phyloP scores from a whole-genome alignment of 2,888 invertebrate species.

The Meganola albula region DNA sequence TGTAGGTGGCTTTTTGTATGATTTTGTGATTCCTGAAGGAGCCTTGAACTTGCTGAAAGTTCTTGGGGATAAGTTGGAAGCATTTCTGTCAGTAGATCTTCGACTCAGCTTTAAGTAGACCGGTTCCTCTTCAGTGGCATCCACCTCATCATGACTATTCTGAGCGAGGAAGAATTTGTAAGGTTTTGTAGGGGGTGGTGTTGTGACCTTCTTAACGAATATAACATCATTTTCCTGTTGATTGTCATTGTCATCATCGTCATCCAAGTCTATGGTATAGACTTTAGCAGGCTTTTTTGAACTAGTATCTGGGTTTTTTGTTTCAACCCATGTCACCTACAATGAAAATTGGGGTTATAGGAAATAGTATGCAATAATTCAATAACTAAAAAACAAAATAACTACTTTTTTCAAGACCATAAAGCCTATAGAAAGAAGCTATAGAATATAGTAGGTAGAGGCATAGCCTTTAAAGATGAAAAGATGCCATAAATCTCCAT shows the following conservation, averaged over 20 bases:
- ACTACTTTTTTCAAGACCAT: too few species aligned
- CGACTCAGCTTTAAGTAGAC: slow-evolving; percentile 46
- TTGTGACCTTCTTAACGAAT: slow-evolving; percentile 53
- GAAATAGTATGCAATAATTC: too few species aligned
- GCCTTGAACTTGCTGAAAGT: slow-evolving; percentile 53
- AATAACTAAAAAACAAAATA: too few species aligned
- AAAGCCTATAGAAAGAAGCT: too few species aligned
- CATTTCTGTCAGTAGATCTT: slow-evolving; percentile 42
- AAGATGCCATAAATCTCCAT: too few species aligned
- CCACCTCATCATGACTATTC: slow-evolving; percentile 30
- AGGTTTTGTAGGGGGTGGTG: slow-evolving; percentile 45
- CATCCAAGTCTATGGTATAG: slow-evolving; percentile 55
- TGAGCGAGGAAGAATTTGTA: slow-evolving; percentile 46
- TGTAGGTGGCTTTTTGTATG: slow-evolving; percentile 50
- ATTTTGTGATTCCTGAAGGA: slow-evolving; percentile 55
- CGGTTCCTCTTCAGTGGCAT: slow-evolving; percentile 38
- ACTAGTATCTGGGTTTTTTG: slow-evolving; percentile 36
- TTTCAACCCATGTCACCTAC: slow-evolving; percentile 55
- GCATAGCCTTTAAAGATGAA: too few species aligned
- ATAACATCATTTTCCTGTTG: slow-evolving; percentile 56
- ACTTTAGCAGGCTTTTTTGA: slow-evolving; percentile 46
- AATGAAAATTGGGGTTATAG: too few species aligned
- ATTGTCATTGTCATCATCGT: slow-evolving; percentile 40
- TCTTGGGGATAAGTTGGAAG: slow-evolving; percentile 42
- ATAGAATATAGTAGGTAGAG: too few species aligned